Conservation (phyloP, 2,888 invertebrate species). For the Stenchaetothrips biformis region DNA sequence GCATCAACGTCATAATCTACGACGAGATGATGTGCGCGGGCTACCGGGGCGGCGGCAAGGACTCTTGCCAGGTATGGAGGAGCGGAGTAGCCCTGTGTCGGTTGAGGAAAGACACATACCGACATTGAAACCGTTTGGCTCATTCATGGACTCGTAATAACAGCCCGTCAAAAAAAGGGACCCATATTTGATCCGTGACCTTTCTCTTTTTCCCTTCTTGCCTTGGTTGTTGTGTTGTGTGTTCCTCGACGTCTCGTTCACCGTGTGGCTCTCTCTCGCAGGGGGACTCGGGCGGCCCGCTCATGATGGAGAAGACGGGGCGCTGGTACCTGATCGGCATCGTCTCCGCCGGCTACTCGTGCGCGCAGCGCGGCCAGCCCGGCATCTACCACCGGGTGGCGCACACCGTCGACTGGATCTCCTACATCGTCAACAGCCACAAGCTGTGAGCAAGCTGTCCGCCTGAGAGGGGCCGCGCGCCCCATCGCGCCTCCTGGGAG, state of each 20-base stretch:
- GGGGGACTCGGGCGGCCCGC: slow-evolving; percentile 82
- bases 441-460: neutral
- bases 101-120: too few species aligned
- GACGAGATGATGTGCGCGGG: slow-evolving; percentile 95
- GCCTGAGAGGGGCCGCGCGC: too few species aligned
- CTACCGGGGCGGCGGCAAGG: slow-evolving; percentile 80
- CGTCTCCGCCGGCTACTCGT: slow-evolving; percentile 90
- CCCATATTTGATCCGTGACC: neutral
- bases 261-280: slow-evolving; percentile 45
- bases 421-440: slow-evolving; percentile 53
- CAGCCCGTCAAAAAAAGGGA: slow-evolving; percentile 12
- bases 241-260: neutral
- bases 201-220: neutral
- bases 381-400: slow-evolving; percentile 92
- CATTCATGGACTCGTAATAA: too few species aligned
- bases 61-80: slow-evolving; percentile 60
- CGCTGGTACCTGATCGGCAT: slow-evolving; percentile 88
- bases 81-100: too few species aligned
- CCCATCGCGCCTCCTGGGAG: neutral
- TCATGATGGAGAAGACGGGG: slow-evolving; percentile 82
- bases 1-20: slow-evolving; percentile 84
- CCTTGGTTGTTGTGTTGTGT: neutral
- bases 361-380: slow-evolving; percentile 88
- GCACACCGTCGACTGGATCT: slow-evolving; percentile 91
- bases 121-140: too few species aligned